A percentile compares a stretch with the other conserved stretches of the same genome.
These are phyloP conservation scores for Siderastrea radians DNA, from an alignment of 92 coral and sea anemone genomes.

Conservation along the genomic window DNA sequence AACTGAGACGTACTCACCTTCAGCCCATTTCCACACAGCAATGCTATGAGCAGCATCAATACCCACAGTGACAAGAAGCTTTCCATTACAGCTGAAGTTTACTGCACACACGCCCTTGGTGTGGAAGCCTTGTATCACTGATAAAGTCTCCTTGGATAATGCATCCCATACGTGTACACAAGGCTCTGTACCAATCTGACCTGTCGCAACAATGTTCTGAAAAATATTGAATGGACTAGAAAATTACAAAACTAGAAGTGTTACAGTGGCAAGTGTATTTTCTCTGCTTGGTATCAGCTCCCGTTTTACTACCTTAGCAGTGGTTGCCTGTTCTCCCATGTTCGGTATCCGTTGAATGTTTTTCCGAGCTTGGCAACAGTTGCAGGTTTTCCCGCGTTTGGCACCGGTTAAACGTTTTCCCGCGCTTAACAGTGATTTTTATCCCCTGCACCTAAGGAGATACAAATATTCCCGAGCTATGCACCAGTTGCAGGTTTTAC, in stretches of 20 bases:
- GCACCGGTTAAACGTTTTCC: neutral
- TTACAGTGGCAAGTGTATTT: too few relatives aligned
- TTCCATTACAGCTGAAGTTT: constrained; percentile 95
- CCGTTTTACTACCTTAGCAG: too few relatives aligned
- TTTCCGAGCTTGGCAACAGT: neutral
- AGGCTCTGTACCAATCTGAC: constrained; percentile 98
- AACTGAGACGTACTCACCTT: constrained; percentile 59
- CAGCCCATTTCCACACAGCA: constrained; percentile 98
- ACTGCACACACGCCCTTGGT: constrained; percentile 94
- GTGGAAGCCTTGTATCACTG: constrained; percentile 92
- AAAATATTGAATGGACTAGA: neutral
- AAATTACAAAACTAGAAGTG: neutral
- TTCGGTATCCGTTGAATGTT: too few relatives aligned
- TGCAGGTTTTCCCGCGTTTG: neutral
- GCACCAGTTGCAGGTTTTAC: neutral
- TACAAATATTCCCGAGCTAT: neutral
- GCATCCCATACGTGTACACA: constrained; percentile 98
- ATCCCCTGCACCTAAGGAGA: too few relatives aligned
- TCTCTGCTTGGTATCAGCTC: neutral
- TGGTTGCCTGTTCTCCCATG: too few relatives aligned
- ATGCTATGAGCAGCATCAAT: constrained; percentile 89
- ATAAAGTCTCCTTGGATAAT: constrained; percentile 90
- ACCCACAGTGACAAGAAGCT: constrained; percentile 94
- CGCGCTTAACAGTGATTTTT: neutral
- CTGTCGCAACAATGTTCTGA: constrained; percentile 97